Percentiles rank a stretch among this genome's conserved stretches.
These are phyloP conservation scores for Amitus sp. DNA, from an alignment of 2,888 invertebrate genomes.

Conservation along the genomic window DNA sequence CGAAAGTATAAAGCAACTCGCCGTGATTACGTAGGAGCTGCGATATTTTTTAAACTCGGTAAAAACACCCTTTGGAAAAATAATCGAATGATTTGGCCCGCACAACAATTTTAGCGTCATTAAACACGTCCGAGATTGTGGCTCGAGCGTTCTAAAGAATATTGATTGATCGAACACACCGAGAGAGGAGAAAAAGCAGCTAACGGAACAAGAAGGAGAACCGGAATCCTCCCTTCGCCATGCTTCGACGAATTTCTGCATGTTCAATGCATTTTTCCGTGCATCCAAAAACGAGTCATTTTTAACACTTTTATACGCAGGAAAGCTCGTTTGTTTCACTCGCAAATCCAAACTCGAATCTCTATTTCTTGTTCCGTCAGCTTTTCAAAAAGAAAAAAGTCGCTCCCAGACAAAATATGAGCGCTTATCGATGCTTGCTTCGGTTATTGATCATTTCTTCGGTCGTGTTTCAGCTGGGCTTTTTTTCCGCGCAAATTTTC, in stretches of 20 bases:
- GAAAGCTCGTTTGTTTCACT: neutral
- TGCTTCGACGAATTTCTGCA: neutral
- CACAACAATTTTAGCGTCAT: slow-evolving; percentile 24
- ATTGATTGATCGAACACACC: slow-evolving; percentile 37
- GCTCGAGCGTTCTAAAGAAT: slow-evolving; percentile 32
- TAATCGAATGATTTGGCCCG: slow-evolving; percentile 27
- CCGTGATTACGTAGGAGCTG: slow-evolving; percentile 24
- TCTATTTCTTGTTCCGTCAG: neutral
- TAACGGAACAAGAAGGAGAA: slow-evolving; percentile 15
- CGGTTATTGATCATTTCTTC: neutral
- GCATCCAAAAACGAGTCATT: neutral
- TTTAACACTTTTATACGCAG: slow-evolving; percentile 10
- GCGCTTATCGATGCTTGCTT: neutral
- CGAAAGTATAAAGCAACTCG: no score
- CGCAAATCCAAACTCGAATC: neutral
- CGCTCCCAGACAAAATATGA: neutral
- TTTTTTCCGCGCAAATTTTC: no score
- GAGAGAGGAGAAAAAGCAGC: slow-evolving; percentile 12
- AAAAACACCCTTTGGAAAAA: slow-evolving; percentile 27
- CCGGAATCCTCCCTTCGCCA: neutral
- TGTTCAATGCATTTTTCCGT: neutral
- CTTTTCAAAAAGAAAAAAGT: neutral
- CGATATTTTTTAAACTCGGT: slow-evolving; percentile 40
- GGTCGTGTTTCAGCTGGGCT: neutral
- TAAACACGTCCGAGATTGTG: no score